phyloP scores from a whole-genome alignment of 2,888 invertebrate genomes.

The Amphipoea oculea region DNA sequence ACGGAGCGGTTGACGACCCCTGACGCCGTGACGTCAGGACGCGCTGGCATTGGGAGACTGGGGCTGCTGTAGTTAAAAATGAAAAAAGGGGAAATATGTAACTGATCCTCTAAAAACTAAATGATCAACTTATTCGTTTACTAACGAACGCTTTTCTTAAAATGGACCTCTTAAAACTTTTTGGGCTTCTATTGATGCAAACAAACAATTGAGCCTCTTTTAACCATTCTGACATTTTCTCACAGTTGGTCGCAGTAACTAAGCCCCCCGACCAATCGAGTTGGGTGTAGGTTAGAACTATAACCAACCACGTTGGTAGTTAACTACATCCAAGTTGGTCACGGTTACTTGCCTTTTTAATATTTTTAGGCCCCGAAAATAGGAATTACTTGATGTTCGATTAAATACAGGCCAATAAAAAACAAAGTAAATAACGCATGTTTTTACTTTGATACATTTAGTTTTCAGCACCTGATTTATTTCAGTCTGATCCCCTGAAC shows the following conservation, averaged over 20 bases:
- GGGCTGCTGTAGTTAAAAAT: neutral
- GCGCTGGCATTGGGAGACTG: neutral
- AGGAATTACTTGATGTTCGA: neutral
- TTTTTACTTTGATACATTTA: neutral
- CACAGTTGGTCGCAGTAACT: neutral
- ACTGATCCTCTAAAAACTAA: neutral
- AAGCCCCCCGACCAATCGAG: neutral
- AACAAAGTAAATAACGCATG: too few species aligned
- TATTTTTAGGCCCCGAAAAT: neutral
- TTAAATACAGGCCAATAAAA: too few species aligned
- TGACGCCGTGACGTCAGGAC: conserved; percentile 24
- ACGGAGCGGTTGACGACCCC: conserved; percentile 53
- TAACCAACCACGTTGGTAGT: neutral
- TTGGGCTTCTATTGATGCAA: neutral
- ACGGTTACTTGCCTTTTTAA: neutral
- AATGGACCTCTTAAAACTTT: neutral
- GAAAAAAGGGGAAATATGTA: neutral
- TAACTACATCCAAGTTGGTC: neutral
- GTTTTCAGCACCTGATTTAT: neutral
- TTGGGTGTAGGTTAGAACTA: too few species aligned
- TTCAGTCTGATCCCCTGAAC: too few species aligned
- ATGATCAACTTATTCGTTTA: too few species aligned
- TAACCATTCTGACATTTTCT: neutral
- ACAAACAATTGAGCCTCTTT: neutral
- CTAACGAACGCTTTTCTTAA: neutral